Evolutionary conservation across 2,113 vertebrate genomes (phyloP).

Genomic region (Pygoscelis antarcticus): DNA sequence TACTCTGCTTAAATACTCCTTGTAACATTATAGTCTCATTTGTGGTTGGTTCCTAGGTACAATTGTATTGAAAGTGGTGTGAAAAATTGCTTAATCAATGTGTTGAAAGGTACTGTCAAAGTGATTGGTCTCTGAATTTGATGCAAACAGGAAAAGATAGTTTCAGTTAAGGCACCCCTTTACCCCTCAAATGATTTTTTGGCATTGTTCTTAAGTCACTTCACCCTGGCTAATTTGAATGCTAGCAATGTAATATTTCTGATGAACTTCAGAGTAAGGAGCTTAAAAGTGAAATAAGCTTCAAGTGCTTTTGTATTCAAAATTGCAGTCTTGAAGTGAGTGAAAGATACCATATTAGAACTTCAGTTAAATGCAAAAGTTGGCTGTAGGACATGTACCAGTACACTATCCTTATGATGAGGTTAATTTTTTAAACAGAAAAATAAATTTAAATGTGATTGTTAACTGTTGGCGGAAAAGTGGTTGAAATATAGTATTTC

Average conservation of each 20-base stretch:
- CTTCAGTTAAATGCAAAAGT: not conserved
- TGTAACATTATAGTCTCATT: not conserved
- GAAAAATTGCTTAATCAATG: not conserved
- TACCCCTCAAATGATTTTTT: not conserved
- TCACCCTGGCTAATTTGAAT: not conserved
- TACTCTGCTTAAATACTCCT: not conserved
- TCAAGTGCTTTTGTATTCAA: not conserved
- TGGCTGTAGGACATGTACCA: not conserved
- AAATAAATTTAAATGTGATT: not conserved
- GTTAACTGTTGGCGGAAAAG: not conserved
- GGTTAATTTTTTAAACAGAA: not conserved
- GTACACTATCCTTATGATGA: not conserved
- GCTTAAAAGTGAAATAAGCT: not conserved
- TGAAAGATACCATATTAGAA: not conserved
- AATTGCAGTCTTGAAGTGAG: not conserved
- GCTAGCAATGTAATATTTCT: not conserved
- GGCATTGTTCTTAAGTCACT: not conserved
- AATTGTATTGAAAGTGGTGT: not conserved
- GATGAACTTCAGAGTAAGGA: not conserved
- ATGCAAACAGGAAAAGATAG: not conserved
- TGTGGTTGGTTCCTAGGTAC: not conserved
- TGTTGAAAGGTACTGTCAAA: not conserved
- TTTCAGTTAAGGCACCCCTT: not conserved
- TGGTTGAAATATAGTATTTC: not conserved
- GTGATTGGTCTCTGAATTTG: not conserved